Base-by-base conservation (phyloP, 2,888 invertebrate genomes). In the Drosophila phalerata region DNA sequence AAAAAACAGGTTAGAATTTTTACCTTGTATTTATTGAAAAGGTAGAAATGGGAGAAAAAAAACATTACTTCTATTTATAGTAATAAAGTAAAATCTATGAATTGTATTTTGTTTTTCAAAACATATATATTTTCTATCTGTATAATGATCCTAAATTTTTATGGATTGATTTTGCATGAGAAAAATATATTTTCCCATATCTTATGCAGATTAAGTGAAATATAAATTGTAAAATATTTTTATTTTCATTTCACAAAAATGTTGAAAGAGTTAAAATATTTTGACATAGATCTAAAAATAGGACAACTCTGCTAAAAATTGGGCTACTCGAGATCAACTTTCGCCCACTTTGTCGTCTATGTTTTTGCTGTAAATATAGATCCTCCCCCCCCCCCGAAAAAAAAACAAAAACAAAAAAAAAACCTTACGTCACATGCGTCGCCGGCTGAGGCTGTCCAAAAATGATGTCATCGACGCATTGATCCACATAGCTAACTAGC, bases 391-490 rank as follows among this genome's bases (percentile, higher is more conserved):
- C 19, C 58, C 49, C 30, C 61, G 5, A 28, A 28, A 28, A 3
- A 67, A 63, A 17, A 15, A 25, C 17, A 49, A 15, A 30, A 48
- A 48, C 3, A 47, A 32, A 51, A n/a, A 22, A 17, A 49, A 22
- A 58, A 75, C 42, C 77, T 85, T 77, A 72, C 85, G 80, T 88
- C 85, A 81, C 87, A 70, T 49, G 49, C 30, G 58, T 32, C 45
- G 53, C 49, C 43, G 62, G 8, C 56, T 19, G 45, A 47, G 49
- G 37, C 42, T 19, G 49, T 51, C 32, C 45, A 47, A 43, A 81
- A 70, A 85, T 85, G 84, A 85, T 85, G 88, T 85, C 84, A 84
- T 88, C 80, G 62, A 63, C 76, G 72, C 81, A 82, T 67, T 76
- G 84, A 81, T 86, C 81, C 72, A 85, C 73, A 84, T 73, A 78